phyloP scores from a whole-genome alignment of 30 jellyfish, hydroid and myxozoan species.

The Nemopilema nomurai region DNA sequence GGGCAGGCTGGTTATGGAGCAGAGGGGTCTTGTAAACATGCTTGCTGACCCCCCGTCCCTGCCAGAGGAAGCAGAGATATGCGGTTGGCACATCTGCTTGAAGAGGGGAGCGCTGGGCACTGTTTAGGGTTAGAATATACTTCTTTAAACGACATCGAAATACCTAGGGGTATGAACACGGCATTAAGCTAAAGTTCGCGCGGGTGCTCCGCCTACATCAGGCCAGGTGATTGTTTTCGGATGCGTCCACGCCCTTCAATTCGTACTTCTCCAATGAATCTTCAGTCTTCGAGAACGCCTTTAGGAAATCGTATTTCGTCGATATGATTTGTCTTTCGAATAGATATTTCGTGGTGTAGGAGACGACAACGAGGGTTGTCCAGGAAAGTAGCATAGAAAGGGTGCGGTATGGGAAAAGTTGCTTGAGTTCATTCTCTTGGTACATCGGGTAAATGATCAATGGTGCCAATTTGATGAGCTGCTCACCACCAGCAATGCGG shows the following conservation, averaged over 20 bases:
- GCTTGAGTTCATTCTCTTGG: constrained; percentile 29
- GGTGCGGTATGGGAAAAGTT: constrained; percentile 77
- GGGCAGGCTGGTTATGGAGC: too few species aligned
- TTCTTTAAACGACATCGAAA: too few species aligned
- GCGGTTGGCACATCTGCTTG: too few species aligned
- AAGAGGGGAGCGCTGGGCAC: too few species aligned
- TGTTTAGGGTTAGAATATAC: too few species aligned
- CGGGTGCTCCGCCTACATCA: too few species aligned
- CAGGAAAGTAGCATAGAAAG: constrained; percentile 72
- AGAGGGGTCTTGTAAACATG: too few species aligned
- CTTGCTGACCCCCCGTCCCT: too few species aligned
- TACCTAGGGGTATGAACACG: too few species aligned
- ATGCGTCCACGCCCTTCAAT: not conserved
- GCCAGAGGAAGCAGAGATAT: too few species aligned
- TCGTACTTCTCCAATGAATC: constrained; percentile 1
- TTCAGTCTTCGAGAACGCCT: constrained; percentile 17
- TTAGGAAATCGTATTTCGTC: constrained; percentile 55
- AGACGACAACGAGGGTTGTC: constrained; percentile 53
- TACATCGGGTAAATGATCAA: constrained; percentile 62
- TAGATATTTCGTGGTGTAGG: constrained; percentile 47
- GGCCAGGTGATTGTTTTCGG: not conserved
- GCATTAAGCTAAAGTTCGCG: too few species aligned
- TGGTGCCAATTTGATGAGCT: constrained; percentile 55
- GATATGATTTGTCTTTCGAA: constrained; percentile 55
- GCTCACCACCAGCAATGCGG: constrained; percentile 78